These are phyloP conservation scores for Pseudorhombus dupliciocellatus DNA, from an alignment of 2,113 vertebrate genomes.

Conservation along the genomic window DNA sequence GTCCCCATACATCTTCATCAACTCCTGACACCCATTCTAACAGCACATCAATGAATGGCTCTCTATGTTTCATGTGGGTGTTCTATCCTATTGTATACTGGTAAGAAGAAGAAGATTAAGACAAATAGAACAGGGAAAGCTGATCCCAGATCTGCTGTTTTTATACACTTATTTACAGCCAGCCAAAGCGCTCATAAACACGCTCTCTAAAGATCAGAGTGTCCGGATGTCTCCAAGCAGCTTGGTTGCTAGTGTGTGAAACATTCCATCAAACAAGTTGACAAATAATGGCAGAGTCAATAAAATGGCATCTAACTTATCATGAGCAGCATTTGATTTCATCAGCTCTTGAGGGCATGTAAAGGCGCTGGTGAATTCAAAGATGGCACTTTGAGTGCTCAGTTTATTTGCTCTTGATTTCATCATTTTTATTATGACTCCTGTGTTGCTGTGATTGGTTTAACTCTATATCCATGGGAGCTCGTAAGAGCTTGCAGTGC, in stretches of 20 bases:
- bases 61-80: no score
- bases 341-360: not conserved
- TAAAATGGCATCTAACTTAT: not conserved
- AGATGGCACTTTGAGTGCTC: not conserved
- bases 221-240: no score
- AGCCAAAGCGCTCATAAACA: no score
- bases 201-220: no score
- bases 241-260: no score
- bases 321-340: not conserved
- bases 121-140: not conserved
- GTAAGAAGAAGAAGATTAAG: no score
- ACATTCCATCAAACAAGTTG: no score
- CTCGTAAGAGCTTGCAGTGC: constrained; percentile 16
- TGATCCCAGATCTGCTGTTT: not conserved
- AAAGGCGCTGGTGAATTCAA: not conserved
- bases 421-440: constrained; percentile 5
- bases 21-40: no score
- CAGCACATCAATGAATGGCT: no score
- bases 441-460: constrained; percentile 16
- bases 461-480: constrained; percentile 16
- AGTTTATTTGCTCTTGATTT: constrained; percentile 8
- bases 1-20: no score
- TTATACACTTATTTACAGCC: not conserved
- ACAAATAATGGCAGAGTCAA: not conserved
- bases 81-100: no score